Evolutionary conservation across 2,113 vertebrate species (phyloP).

Genomic region (Heloderma charlesbogerti): DNA sequence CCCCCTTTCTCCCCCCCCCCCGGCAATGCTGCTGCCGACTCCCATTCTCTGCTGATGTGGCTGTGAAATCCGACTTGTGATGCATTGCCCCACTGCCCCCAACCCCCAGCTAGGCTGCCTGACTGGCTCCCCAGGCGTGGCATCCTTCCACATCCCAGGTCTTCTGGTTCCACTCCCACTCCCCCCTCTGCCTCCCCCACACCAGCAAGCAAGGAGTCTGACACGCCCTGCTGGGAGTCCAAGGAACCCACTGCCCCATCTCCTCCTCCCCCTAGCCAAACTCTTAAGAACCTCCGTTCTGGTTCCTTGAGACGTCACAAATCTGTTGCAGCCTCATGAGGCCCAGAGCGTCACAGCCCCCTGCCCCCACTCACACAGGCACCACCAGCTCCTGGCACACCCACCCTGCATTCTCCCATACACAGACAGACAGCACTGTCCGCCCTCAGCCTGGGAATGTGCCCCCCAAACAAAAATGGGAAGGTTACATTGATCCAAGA

Average conservation of each 20-base stretch:
- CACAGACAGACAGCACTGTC: no score
- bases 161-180: not conserved
- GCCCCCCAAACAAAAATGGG: no score
- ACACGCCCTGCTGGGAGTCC: not conserved
- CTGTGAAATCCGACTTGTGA: not conserved
- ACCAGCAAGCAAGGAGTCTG: not conserved
- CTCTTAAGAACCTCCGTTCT: not conserved
- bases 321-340: not conserved
- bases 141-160: not conserved
- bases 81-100: no score
- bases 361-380: not conserved
- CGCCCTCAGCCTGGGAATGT: no score
- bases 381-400: not conserved
- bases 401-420: not conserved
- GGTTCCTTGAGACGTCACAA: not conserved
- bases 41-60: not conserved
- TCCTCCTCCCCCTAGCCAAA: no score
- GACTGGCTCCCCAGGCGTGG: accelerated
- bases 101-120: no score
- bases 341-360: not conserved
- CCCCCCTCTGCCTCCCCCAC: not conserved
- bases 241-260: not conserved
- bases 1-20: not conserved
- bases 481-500: no score
- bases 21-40: not conserved